phyloP scores from a whole-genome alignment of 1,140 invertebrate species.

The Sitophilus oryzae region DNA sequence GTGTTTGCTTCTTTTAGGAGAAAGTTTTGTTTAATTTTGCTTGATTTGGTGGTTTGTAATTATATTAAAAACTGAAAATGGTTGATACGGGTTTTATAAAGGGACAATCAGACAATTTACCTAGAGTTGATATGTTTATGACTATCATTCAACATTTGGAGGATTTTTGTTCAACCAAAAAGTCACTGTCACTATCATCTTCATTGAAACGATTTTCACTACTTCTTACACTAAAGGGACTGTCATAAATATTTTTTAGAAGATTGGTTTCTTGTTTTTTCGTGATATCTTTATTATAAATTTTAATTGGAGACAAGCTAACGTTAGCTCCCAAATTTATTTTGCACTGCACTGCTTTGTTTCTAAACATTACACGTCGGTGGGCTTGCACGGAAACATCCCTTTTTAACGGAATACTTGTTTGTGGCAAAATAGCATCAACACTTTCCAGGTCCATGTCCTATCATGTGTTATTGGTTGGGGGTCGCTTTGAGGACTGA shows the following conservation, averaged over 20 bases:
- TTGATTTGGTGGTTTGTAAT: no score
- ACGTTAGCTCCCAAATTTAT: conserved; percentile 8
- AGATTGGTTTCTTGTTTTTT: no score
- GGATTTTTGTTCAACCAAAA: neutral
- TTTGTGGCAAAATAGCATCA: neutral
- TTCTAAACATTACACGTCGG: conserved; percentile 5
- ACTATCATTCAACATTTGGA: conserved; percentile 3
- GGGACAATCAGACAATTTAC: conserved; percentile 11
- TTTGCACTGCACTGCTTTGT: conserved; percentile 2
- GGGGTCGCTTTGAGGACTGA: no score
- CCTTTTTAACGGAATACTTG: no score
- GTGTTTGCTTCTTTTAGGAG: no score
- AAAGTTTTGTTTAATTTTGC: no score
- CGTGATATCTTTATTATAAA: neutral
- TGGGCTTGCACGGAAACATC: no score
- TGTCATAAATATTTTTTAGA: conserved; percentile 2
- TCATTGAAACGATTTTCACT: no score
- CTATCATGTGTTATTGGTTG: no score
- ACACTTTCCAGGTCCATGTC: neutral
- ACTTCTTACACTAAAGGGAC: neutral
- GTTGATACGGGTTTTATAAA: conserved; percentile 5
- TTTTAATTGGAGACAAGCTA: conserved; percentile 10
- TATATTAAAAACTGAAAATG: no score
- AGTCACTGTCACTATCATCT: conserved; percentile 7
- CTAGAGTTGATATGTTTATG: conserved; percentile 9